These are phyloP conservation scores for Drosophila punjabiensis DNA, from an alignment of 1,140 invertebrate genomes.

Conservation along the genomic window DNA sequence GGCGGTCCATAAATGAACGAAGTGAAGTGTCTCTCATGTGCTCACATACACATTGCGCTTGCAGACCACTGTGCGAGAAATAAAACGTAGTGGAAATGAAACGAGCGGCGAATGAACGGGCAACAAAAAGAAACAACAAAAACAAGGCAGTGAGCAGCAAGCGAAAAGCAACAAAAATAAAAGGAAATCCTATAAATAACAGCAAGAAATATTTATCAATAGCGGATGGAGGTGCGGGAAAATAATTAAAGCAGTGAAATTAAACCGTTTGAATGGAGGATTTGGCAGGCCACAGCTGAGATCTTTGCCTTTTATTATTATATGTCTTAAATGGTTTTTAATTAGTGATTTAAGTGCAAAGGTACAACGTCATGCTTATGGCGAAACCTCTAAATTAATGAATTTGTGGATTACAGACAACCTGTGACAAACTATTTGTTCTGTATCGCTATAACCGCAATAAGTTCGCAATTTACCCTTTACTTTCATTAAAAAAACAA, in stretches of 20 bases:
- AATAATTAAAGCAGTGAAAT: slow-evolving; percentile 53
- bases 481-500: slow-evolving; percentile 1
- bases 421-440: neutral
- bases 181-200: slow-evolving; percentile 74
- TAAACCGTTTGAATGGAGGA: slow-evolving; percentile 33
- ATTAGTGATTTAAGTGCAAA: slow-evolving; percentile 20
- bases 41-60: neutral
- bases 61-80: slow-evolving; percentile 60
- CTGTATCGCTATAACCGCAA: slow-evolving; percentile 2
- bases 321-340: slow-evolving; percentile 17
- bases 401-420: neutral
- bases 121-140: slow-evolving; percentile 37
- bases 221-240: slow-evolving; percentile 50
- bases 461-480: slow-evolving; percentile 13
- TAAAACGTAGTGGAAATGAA: slow-evolving; percentile 70
- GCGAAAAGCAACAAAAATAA: slow-evolving; percentile 46
- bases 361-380: slow-evolving; percentile 4
- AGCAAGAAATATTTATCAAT: slow-evolving; percentile 72
- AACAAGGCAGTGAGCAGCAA: slow-evolving; percentile 37
- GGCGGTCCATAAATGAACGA: slow-evolving; percentile 2
- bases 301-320: neutral
- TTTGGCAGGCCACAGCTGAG: neutral
- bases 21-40: neutral
- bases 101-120: slow-evolving; percentile 45
- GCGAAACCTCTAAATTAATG: neutral